These are phyloP conservation scores for Smittia sp. DNA, from an alignment of 2,888 invertebrate species.

Conservation along the genomic window DNA sequence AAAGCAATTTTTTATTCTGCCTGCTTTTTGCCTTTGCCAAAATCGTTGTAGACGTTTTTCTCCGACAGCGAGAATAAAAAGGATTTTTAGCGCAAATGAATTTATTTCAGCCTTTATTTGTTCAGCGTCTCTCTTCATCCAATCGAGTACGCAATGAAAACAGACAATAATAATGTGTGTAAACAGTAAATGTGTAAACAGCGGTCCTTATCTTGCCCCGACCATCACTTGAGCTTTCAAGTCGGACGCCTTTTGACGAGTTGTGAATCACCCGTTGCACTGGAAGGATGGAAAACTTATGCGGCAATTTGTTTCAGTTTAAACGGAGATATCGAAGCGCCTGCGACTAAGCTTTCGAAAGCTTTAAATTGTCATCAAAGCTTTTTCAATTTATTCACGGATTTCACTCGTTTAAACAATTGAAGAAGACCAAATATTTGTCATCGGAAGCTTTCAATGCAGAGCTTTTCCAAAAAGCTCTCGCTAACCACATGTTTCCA, in stretches of 20 bases:
- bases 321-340: no score
- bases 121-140: background rate
- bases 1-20: slow-evolving; percentile 8
- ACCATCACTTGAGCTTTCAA: background rate
- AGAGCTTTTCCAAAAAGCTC: background rate
- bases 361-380: background rate
- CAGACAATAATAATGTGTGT: slow-evolving; percentile 1
- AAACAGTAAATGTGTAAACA: slow-evolving; percentile 24
- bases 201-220: background rate
- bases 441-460: no score
- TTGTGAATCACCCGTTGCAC: background rate
- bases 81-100: background rate
- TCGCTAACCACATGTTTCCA: slow-evolving; percentile 35
- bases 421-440: no score
- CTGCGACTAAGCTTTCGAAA: no score
- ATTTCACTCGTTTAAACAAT: no score
- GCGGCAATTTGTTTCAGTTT: no score
- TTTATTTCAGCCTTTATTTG: background rate
- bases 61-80: background rate
- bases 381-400: no score
- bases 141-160: slow-evolving; percentile 5
- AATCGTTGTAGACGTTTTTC: background rate
- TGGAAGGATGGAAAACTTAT: background rate
- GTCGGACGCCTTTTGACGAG: no score
- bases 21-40: background rate